These are phyloP conservation scores for Chloroclysta siterata DNA, from an alignment of 2,888 invertebrate species.

Conservation along the genomic window DNA sequence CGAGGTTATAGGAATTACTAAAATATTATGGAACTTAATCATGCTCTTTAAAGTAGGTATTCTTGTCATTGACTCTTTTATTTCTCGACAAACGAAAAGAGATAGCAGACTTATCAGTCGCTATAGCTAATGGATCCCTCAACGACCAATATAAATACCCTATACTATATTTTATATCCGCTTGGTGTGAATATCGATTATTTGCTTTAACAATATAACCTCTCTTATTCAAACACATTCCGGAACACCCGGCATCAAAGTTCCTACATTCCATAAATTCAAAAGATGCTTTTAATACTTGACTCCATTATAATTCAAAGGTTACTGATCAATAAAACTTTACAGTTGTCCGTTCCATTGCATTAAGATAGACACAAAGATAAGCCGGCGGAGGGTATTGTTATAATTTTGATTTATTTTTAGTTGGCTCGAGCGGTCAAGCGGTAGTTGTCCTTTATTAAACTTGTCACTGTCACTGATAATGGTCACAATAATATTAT, in stretches of 20 bases:
- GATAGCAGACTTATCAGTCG: no score
- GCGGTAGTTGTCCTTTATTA: constrained; percentile 78
- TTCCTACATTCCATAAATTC: not conserved
- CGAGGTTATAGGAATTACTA: no score
- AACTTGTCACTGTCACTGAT: constrained; percentile 81
- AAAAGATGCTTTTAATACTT: constrained; percentile 15
- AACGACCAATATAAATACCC: no score
- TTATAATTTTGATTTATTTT: constrained; percentile 74
- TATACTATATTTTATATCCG: no score
- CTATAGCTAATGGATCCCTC: no score
- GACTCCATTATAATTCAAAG: constrained; percentile 34
- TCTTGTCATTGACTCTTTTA: no score
- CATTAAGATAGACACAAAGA: constrained; percentile 72
- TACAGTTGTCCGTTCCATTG: constrained; percentile 64
- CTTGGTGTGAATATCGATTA: no score
- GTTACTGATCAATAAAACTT: constrained; percentile 61
- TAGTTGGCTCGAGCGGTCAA: constrained; percentile 47
- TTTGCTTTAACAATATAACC: no score
- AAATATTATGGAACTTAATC: no score
- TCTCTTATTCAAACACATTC: no score
- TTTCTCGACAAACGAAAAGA: no score
- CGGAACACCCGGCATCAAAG: not conserved
- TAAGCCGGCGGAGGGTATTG: constrained; percentile 67
- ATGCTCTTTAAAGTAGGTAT: no score
- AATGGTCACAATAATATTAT: constrained; percentile 67